Evolutionary conservation across 2,888 invertebrate genomes (phyloP), one percentile per base, ranked within the genome.

Genomic region (Dorcus hopei): DNA sequence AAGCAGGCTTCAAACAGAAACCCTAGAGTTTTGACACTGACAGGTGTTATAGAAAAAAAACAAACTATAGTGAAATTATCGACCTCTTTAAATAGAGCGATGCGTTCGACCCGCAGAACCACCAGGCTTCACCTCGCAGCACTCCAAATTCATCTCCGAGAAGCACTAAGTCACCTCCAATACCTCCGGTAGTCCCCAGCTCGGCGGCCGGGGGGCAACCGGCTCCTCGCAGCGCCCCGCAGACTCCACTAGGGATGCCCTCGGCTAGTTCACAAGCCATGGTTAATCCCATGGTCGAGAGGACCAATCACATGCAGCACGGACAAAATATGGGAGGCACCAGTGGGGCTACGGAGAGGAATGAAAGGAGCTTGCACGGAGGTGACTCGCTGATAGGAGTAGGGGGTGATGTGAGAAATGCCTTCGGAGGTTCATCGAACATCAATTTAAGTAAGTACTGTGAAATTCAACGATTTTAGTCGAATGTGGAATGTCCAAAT

Each of bases 101-200:
- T 33, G 26, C 26, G 26, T 33, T 33, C 26, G 26, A 33, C 26
- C 26, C 70, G 11, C 75, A 89, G 89, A 93, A 91, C 72, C 93
- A 93, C 75, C 93, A 93, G 72, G 84, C 88, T 6, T 92, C 92
- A 26, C 93, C 93, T 0, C 83, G 92, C 45, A 93, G 93, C 11
- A 93, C 93, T 2, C 93, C 92, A 2, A 93, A 93, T 76, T 93
- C 92, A 52, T 93, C 92, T 39, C 93, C 93, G 14, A 84, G 92
- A 38, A 92, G 92, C 66, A 90, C 91, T 38, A 93, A 93, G 77
- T 91, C 91, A 38, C 93, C 93, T 0, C 92, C 93, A 0, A 80
- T 88, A 66, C 83, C 87, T 23, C 87, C 87, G 0, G 61, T 63
- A 50, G 52, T 59, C 16, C 48, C 81, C 2, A 78, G 81, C 26